Percentiles rank a stretch among this genome's conserved stretches.
phyloP scores from a whole-genome alignment of 2,113 vertebrate species.

The Benitochromis conjunctus region DNA sequence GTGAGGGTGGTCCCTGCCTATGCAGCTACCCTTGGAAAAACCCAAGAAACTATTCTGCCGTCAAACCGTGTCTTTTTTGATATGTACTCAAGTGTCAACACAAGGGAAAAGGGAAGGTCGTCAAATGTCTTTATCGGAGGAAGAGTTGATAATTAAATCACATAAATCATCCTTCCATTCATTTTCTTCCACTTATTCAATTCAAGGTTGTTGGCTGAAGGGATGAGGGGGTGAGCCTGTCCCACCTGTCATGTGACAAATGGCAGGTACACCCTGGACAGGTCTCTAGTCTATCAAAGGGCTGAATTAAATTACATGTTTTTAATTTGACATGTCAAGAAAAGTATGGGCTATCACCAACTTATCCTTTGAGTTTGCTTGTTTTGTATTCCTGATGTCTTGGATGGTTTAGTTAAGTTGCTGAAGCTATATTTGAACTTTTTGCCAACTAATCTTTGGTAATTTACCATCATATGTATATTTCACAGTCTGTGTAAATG shows the following conservation, averaged over 20 bases:
- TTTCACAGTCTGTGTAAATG: not conserved
- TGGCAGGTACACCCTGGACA: not conserved
- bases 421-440: not conserved
- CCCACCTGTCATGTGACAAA: not conserved
- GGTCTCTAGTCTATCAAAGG: not conserved
- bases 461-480: not conserved
- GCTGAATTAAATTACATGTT: not conserved
- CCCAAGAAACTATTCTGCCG: not conserved
- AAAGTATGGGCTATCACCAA: not conserved
- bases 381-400: not conserved
- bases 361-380: not conserved
- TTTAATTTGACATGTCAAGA: not conserved
- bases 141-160: not conserved
- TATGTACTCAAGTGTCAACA: not conserved
- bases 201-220: not conserved
- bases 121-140: not conserved
- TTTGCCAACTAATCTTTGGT: not conserved
- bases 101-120: not conserved
- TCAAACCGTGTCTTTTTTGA: not conserved
- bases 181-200: not conserved
- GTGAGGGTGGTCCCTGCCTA: not conserved
- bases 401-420: not conserved
- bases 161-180: not conserved
- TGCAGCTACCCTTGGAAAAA: not conserved
- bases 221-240: not conserved